A percentile compares a stretch with the other conserved stretches of the same genome.
Conservation (phyloP, 2,797 vertebrate species). For the Crenuchus spilurus region DNA sequence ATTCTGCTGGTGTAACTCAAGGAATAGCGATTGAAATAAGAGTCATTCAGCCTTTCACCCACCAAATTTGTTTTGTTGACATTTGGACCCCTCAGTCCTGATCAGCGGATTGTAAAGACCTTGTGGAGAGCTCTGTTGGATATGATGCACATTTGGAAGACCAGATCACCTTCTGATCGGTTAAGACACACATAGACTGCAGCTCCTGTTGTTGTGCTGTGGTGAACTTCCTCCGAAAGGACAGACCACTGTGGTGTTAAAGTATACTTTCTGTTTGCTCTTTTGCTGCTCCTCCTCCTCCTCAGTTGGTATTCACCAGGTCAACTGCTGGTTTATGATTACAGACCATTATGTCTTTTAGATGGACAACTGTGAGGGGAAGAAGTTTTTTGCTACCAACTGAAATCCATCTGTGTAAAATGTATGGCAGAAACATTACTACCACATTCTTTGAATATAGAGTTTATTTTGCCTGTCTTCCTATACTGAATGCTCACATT, state of each 20-base stretch:
- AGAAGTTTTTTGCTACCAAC: no score
- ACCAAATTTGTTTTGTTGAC: constrained; percentile 20
- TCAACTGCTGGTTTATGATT: no score
- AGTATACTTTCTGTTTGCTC: neutral
- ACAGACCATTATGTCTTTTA: no score
- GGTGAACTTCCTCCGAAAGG: neutral
- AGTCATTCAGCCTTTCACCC: constrained; percentile 33
- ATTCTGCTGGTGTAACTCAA: constrained; percentile 42
- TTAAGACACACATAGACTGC: neutral
- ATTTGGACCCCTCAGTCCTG: neutral
- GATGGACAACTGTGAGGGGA: no score
- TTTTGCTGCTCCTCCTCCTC: no score
- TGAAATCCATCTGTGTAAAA: no score
- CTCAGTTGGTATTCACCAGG: no score
- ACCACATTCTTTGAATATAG: no score
- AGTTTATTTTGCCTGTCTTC: no score
- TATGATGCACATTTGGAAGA: neutral
- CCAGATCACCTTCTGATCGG: neutral
- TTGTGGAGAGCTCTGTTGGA: neutral
- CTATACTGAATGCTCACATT: no score
- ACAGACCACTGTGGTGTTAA: neutral
- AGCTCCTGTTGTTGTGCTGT: neutral
- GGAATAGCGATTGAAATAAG: constrained; percentile 28
- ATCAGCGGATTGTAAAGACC: neutral
- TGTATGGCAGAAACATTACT: no score